Conservation (phyloP, 2,797 vertebrate species). For the Cephalopachus bancanus region DNA sequence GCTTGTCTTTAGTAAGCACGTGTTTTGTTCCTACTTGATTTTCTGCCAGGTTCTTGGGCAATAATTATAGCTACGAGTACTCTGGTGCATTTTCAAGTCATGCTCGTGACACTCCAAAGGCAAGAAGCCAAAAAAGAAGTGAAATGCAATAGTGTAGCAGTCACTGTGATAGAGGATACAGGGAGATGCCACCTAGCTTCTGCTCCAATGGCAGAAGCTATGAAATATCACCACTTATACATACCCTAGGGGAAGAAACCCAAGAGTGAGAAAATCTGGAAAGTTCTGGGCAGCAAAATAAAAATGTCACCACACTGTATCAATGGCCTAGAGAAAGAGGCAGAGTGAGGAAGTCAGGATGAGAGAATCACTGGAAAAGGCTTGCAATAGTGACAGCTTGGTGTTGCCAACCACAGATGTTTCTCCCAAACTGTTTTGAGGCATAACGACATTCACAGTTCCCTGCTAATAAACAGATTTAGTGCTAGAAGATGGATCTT, state of each 20-base stretch:
- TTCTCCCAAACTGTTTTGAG: neutral
- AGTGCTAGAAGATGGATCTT: constrained; percentile 13
- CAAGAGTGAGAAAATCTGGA: constrained; percentile 49
- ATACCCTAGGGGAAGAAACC: neutral
- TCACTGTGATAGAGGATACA: neutral
- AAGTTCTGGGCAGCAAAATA: constrained; percentile 15
- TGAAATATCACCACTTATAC: neutral
- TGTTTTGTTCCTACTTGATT: neutral
- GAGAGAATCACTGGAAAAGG: neutral
- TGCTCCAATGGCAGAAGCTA: neutral
- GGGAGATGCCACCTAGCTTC: neutral
- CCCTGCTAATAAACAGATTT: constrained; percentile 43
- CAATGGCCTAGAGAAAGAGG: constrained; percentile 10
- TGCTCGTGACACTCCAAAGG: constrained; percentile 7
- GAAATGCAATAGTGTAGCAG: neutral
- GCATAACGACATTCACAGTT: neutral
- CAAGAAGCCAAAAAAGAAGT: neutral
- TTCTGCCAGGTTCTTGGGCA: neutral
- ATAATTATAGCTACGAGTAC: neutral
- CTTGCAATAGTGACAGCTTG: constrained; percentile 13
- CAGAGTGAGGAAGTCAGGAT: neutral
- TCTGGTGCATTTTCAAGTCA: constrained; percentile 20
- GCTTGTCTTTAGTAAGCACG: neutral
- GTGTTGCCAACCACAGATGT: constrained; percentile 70
- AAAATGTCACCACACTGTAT: constrained; percentile 56